Evolutionary conservation across 2,113 vertebrate genomes (phyloP).

Genomic region (Danio rerio): GRCz12tu NC_133177.1:37961001-37961500

Average conservation of each 20-base stretch:
- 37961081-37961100: neutral
- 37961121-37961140: neutral
- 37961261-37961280: slow-evolving; percentile 65
- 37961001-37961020: slow-evolving; percentile 19
- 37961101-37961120: neutral
- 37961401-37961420: neutral
- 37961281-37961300: slow-evolving; percentile 70
- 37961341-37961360: slow-evolving; percentile 12
- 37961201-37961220: slow-evolving; percentile 41
- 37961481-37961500: slow-evolving; percentile 89
- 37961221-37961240: slow-evolving; percentile 17
- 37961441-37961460: slow-evolving; percentile 92
- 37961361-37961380: slow-evolving; percentile 38
- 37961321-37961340: slow-evolving; percentile 53
- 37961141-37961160: slow-evolving; percentile 10
- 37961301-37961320: slow-evolving; percentile 74
- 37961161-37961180: slow-evolving; percentile 44
- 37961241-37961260: slow-evolving; percentile 59
- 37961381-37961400: slow-evolving; percentile 39
- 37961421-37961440: neutral
- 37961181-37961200: slow-evolving; percentile 51
- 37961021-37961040: neutral
- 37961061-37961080: neutral
- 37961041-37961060: slow-evolving; percentile 26
- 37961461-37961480: slow-evolving; percentile 95